phyloP scores from a whole-genome alignment of 2,797 vertebrate species.

The Dryobates pubescens region DNA sequence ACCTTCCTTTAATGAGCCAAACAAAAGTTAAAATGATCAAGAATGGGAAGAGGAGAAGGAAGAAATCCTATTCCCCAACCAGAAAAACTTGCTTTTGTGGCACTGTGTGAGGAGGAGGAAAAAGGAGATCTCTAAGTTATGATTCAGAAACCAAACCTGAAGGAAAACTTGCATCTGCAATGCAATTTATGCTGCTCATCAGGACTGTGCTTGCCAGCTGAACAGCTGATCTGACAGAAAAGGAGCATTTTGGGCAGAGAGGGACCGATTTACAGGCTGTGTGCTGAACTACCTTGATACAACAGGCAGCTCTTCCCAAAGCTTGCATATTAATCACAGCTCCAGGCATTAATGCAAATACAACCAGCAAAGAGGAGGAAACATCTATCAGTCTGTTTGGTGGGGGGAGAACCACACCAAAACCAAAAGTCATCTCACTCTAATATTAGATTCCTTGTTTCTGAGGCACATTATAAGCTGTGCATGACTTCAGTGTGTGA shows the following conservation, averaged over 20 bases:
- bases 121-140: neutral
- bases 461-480: neutral
- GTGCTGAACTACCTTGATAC: constrained; percentile 16
- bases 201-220: neutral
- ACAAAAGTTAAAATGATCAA: neutral
- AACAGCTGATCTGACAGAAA: constrained; percentile 50
- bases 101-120: neutral
- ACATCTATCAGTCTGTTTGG: neutral
- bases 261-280: constrained; percentile 10
- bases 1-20: neutral
- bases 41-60: neutral
- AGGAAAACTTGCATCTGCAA: neutral
- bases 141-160: neutral
- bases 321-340: neutral
- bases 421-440: neutral
- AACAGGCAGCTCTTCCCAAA: constrained; percentile 15
- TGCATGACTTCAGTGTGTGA: neutral
- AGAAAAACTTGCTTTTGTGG: neutral
- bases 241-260: constrained; percentile 30
- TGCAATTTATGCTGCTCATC: neutral
- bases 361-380: neutral
- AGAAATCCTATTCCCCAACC: neutral
- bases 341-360: constrained; percentile 13
- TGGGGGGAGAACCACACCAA: too few species aligned
- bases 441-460: neutral